A percentile compares a stretch with the other conserved stretches of the same genome.
phyloP scores from a whole-genome alignment of 1,140 invertebrate species.

The roundworm (Caenorhabditis elegans) region WBcel235 BX284606.5:5840501-5841000 shows the following conservation, averaged over 20 bases:
- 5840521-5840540: too few relatives aligned
- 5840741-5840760: too few relatives aligned
- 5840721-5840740: neutral
- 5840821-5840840: neutral
- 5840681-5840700: neutral
- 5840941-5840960: neutral
- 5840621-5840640: neutral
- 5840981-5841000: neutral
- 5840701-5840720: neutral
- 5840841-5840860: neutral
- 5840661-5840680: conserved; percentile 1
- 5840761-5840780: too few relatives aligned
- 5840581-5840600: too few relatives aligned
- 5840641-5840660: neutral
- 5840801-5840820: neutral
- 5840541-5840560: too few relatives aligned
- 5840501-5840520: too few relatives aligned
- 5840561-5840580: too few relatives aligned
- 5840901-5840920: neutral
- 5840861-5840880: neutral
- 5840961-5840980: neutral
- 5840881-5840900: neutral
- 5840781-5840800: too few relatives aligned
- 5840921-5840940: neutral
- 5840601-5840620: neutral